Base-by-base conservation (phyloP, 1,140 invertebrate genomes). In the Tetramorium parvispinum region DNA sequence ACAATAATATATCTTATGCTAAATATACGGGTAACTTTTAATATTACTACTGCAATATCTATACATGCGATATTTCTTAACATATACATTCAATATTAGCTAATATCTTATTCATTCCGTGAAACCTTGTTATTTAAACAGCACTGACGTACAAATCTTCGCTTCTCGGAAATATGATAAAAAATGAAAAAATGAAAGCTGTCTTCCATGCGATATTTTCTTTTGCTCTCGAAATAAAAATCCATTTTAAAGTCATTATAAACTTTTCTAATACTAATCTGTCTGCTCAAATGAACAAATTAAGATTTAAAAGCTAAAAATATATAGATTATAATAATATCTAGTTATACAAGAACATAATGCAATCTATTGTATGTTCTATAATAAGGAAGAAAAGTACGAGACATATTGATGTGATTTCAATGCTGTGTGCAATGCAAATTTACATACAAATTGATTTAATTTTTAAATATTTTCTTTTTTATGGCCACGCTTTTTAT, bases 111-210 rank as follows among this genome's bases (percentile, higher is more conserved):
- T 51, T 81, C 65, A 53, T 70, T 83, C 55, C 13, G n/a, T 61
- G 68, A 61, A 83, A 75, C 8, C 8, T 59, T 83, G 40, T 83
- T 83, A 83, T 83, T 73, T 75, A 61, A 75, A 49, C 68, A 83
- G 68, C 53, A 75, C 18, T 83, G 53, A 83, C 53, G 68, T 75
- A 57, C n/a, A 24, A 27, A 40, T 59, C 68, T 83, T 46, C 18
- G 24, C 4, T 81, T 83, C 79, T 83, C 13, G 13, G 79, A 83
- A 82, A 10, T 46, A 18, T n/a, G 13, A 46, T 6, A 43, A 43
- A 16, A 40, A 68, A n/a, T 37, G 11, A 11, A 46, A 81, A 81
- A 57, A 70, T 2, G 1, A 59, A 21, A 53, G 16, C n/a, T 68
- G 2, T 68, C 5, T 57, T 37, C 7, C 4, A 27, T 3, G 8